Evolutionary conservation across 2,113 vertebrate genomes (phyloP), one percentile per base, ranked within the genome.

Genomic region (Gnathonemus longibarbis): DNA sequence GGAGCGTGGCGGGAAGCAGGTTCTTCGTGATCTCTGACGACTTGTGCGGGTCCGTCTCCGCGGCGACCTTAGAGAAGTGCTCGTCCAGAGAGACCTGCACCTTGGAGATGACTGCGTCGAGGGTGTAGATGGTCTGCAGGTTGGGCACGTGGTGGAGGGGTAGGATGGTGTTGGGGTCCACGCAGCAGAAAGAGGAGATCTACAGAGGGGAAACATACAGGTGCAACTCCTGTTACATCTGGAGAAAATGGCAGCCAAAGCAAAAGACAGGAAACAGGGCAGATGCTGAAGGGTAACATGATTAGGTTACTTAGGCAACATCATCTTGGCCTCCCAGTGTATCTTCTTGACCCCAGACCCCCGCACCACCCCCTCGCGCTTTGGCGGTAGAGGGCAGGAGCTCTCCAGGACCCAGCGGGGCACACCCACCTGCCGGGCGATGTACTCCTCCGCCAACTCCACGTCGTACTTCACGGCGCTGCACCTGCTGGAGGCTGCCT

Each of bases 41-140:
- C 66, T 98, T 98, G 27, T 97, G 96, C 0, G 97, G 94, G 70
- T 98, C 98, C 0, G 97, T 96, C 92, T 99, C 98, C 3, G 98
- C 96, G 17, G 97, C 97, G 91, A 98, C 95, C 93, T 98, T 99
- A 84, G 98, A 98, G 94, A 99, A 97, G 94, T 99, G 97, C 88
- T 99, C 98, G 91, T 99, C 98, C 50, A 99, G 93, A 88, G 98
- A 98, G 93, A 99, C 98, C 91, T 99, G 98, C 46, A 99, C 98
- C 95, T 99, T 99, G 19, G 98, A 99, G 91, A 99, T 97, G 49
- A 98, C 97, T 0, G 98, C 98, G 90, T 99, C 98, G 24, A 99
- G 95, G 6, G 98, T 98, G 86, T 99, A 99, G 93, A 99, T 97
- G 88, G 98, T 97, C 92, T 99, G 98, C 88, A 99, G 95, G 92